Percentiles rank a stretch among this genome's conserved stretches.
Evolutionary conservation across 2,888 invertebrate species (phyloP).

Genomic region (Clivina fossor): DNA sequence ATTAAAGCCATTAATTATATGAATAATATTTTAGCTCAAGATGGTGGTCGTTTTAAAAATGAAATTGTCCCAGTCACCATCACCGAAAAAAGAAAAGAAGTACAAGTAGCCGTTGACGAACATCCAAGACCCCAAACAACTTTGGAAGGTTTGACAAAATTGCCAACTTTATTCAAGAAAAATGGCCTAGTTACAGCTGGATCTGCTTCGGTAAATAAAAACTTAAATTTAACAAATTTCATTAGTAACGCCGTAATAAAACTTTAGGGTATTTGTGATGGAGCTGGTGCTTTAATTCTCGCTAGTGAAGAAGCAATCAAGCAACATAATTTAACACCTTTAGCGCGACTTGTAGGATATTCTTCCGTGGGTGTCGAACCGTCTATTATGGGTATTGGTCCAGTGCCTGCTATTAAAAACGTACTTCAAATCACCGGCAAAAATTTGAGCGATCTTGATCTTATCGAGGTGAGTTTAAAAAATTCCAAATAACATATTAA

Average conservation of each 20-base stretch:
- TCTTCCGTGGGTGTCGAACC: slow-evolving; percentile 95
- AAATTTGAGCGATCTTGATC: slow-evolving; percentile 82
- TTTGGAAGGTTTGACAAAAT: slow-evolving; percentile 78
- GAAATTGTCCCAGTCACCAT: slow-evolving; percentile 87
- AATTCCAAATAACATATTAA: slow-evolving; percentile 2
- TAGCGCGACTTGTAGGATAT: slow-evolving; percentile 90
- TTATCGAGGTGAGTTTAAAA: slow-evolving; percentile 74
- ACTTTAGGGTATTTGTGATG: slow-evolving; percentile 89
- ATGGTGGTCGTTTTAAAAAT: slow-evolving; percentile 84
- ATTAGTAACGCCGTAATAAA: slow-evolving; percentile 9
- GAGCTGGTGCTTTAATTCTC: slow-evolving; percentile 89
- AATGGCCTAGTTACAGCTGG: slow-evolving; percentile 94
- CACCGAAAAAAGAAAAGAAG: slow-evolving; percentile 79
- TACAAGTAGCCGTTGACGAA: slow-evolving; percentile 83
- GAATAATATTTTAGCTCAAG: slow-evolving; percentile 76
- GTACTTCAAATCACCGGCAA: slow-evolving; percentile 78
- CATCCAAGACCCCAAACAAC: slow-evolving; percentile 91
- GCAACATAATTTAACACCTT: slow-evolving; percentile 76
- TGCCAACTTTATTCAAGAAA: slow-evolving; percentile 90
- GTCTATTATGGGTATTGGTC: slow-evolving; percentile 97
- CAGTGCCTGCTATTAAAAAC: slow-evolving; percentile 89
- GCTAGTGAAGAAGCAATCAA: slow-evolving; percentile 90
- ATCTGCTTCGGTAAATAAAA: slow-evolving; percentile 77
- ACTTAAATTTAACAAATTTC: neutral
- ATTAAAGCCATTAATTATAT: no score